Base-by-base conservation (phyloP, 2,888 invertebrate species). In the Drosophila robusta region DNA sequence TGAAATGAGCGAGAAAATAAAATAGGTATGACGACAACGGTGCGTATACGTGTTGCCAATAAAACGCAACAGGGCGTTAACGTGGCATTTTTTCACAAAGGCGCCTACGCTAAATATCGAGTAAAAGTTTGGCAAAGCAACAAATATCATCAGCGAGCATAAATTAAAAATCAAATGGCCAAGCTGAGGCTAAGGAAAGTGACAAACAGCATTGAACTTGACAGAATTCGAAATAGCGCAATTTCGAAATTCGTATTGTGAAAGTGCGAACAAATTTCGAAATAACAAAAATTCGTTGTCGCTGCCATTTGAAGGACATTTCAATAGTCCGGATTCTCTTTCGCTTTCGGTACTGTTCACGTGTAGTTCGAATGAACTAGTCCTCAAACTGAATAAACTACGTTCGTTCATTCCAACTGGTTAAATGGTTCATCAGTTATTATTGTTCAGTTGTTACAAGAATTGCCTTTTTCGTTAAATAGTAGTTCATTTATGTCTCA, bases 1-100 rank as follows among this genome's bases (percentile, higher is more conserved):
- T 54, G 16, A 69, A 42, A 47, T 14, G 24, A 38, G 44, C 42
- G 58, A 54, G 56, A 47, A 58, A 39, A 39, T 29, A 51, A 62
- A 71, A 71, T 52, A 62, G 39, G 36, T 57, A 60, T 65, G 67
- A 73, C 66, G 61, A 46, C 58, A 66, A 66, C 66, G 55, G 38
- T 69, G 65, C 78, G 71, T 73, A 77, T 65, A 66, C 72, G 68
- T 69, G 54, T 54, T 77, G 72, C 60, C 69, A 64, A 67, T 45
- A 74, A 74, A 54, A 52, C 61, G 49, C 60, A 70, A 18, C 60
- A 41, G 24, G 47, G 47, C 34, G 6, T 38, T 14, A 70, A 18
- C 60, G 38, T 18, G 47, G 47, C 34, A 11, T 38, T 14, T 47
- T 32, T 34, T 14, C 3, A 12, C 1, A 6, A 3, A 12, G 22